Evolutionary conservation across 2,113 vertebrate genomes (phyloP), one percentile per base, ranked within the genome.

Genomic region (Alouatta palliata): DNA sequence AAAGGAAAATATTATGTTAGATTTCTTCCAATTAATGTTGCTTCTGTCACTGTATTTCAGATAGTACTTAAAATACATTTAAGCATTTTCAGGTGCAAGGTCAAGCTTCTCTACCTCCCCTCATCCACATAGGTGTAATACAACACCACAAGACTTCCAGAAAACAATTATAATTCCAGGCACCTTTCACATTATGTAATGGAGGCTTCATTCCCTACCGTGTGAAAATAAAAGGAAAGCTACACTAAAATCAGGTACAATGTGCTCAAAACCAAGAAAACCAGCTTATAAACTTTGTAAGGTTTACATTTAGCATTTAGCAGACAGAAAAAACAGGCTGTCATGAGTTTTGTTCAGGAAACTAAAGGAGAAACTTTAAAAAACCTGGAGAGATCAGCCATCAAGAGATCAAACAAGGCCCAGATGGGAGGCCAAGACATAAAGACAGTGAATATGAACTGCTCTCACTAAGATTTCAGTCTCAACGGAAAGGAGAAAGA

Each of bases 41-140:
- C 47, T 92, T 92, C 64, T 76, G 49, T 70, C 16, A 37, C 35
- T 79, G 17, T 73, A 45, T 90, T 82, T 90, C 52, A 75, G 75
- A 83, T 85, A 37, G 7, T n/a, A 47, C 21, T 94, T 92, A 80
- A 92, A 90, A 43, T 49, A 56, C 6, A 27, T n/a, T 87, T 64
- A 58, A 91, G 75, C 68, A 85, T 81, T 93, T 91, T 96, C 37
- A 94, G 85, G 80, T 80, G 8, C 47, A 79, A 95, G 30, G 76
- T 45, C n/a, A 90, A 66, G 52, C 68, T 70, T 90, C 20, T 88
- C 76, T 3, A 7, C 40, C 30, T 71, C 64, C 30, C 77, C 10
- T 58, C 16, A 92, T 37, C 10, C 58, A 86, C 30, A 75, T 47
- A 75, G 45, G 14, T 58, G 87, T 81, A 75, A 54, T 64, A 58